Evolutionary conservation across 2,888 invertebrate species (phyloP), one percentile per base, ranked within the genome.

Genomic region (Plemyria rubiginata): DNA sequence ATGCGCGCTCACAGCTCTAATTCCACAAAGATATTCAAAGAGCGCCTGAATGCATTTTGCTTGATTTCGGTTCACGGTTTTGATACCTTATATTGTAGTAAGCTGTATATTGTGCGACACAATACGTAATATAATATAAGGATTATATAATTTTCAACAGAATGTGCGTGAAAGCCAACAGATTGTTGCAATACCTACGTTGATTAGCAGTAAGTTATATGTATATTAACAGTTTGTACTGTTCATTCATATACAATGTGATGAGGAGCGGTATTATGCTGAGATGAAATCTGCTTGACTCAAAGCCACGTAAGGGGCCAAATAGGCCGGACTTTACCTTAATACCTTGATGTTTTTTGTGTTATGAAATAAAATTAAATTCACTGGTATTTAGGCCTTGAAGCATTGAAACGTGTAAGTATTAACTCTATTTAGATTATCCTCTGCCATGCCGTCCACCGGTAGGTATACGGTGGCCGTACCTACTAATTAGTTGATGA

Each of bases 21-120:
- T 68, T 65, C 63, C 66, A 66, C 70, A 66, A 66, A 70, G 70
- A 66, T 66, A 60, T 65, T 65, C 38, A 43, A 59, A 41, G 62
- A 49, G 59, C 58, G 56, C 43, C 51, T 49, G 50, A 68, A 68
- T 63, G 66, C 56, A 66, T 65, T 66, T 57, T 62, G 53, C 60
- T 60, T 63, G 54, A 62, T 65, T 55, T 57, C 62, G 48, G 53
- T 55, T 48, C 41, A 51, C 32, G 54, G 51, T 54, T 62, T 54
- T 40, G 22, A 52, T 40, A 40, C 38, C 54, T 4, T 29, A 13
- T n/a, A n/a, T n/a, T n/a, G n/a, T n/a, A n/a, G n/a, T n/a, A 28
- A 48, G 48, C 55, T 38, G 5, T 29, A 46, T 32, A 54, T 52
- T 32, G 45, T 54, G 29, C 28, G 28, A 52, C 40, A 45, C 15